phyloP scores from a whole-genome alignment of 2,888 invertebrate species.

The Noctuana brunneofusca region DNA sequence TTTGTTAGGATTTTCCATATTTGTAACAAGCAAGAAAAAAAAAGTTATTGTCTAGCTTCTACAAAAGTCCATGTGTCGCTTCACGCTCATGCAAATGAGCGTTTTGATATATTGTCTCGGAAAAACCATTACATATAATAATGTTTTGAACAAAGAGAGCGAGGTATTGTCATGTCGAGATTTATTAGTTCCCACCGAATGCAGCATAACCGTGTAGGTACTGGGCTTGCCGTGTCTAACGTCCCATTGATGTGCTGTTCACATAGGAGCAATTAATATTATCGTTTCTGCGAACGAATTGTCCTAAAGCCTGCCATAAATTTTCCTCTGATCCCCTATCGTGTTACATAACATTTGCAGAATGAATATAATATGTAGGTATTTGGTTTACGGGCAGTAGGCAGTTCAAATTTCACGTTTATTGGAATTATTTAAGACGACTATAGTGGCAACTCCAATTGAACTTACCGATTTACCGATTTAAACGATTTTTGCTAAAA shows the following conservation, averaged over 20 bases:
- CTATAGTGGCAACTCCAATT: no score
- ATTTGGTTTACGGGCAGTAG: neutral
- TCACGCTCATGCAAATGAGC: constrained; percentile 30
- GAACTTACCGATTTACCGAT: no score
- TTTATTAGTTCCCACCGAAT: constrained; percentile 70
- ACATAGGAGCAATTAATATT: constrained; percentile 46
- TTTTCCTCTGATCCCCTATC: constrained; percentile 3
- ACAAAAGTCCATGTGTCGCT: constrained; percentile 31
- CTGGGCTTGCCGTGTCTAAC: constrained; percentile 50
- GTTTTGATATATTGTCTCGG: constrained; percentile 24
- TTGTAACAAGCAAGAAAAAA: constrained; percentile 6
- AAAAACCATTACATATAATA: constrained; percentile 25
- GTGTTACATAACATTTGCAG: neutral
- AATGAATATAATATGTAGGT: neutral
- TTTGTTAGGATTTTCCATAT: constrained; percentile 22
- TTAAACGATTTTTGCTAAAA: no score
- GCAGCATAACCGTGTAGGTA: constrained; percentile 39
- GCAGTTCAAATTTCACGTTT: neutral
- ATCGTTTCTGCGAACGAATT: constrained; percentile 57
- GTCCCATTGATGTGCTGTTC: constrained; percentile 53
- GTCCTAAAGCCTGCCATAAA: constrained; percentile 2
- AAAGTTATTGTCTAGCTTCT: constrained; percentile 10
- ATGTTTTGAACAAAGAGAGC: constrained; percentile 21
- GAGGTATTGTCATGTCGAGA: constrained; percentile 58
- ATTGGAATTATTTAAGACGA: no score